Conservation (phyloP, 1,140 invertebrate genomes). For the Ostrea denselamellosa region DNA sequence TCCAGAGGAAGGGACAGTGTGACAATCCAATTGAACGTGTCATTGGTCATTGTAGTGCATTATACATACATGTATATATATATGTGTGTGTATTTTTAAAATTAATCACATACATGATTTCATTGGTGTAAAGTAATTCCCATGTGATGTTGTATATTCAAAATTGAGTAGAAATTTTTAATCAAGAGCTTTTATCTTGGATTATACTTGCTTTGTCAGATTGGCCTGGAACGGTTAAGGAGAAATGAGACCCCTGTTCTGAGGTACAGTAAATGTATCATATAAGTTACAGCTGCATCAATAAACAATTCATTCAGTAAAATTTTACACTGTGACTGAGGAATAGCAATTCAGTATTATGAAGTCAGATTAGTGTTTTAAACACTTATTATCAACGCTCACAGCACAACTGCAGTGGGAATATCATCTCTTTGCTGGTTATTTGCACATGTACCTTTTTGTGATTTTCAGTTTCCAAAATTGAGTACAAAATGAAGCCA, state of each 20-base stretch:
- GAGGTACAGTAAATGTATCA: neutral
- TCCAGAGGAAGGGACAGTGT: too few species aligned
- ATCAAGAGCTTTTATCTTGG: neutral
- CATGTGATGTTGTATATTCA: neutral
- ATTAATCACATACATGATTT: neutral
- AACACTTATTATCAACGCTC: too few species aligned
- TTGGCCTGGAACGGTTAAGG: conserved; percentile 86
- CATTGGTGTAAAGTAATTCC: neutral
- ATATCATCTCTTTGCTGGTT: too few species aligned
- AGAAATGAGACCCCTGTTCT: conserved; percentile 75
- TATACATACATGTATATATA: neutral
- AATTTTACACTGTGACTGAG: too few species aligned
- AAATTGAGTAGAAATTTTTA: neutral
- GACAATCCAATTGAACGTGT: neutral
- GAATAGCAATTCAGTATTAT: too few species aligned
- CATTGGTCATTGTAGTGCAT: neutral
- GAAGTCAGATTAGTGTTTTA: too few species aligned
- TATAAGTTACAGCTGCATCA: too few species aligned
- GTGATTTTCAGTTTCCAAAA: too few species aligned
- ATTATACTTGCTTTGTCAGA: conserved; percentile 65
- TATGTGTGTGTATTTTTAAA: neutral
- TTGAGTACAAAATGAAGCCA: too few species aligned
- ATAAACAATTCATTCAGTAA: too few species aligned
- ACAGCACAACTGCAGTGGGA: too few species aligned
- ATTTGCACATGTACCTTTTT: too few species aligned